Evolutionary conservation across 2,888 invertebrate genomes (phyloP).

Genomic region (Siphlonurus alternatus): DNA sequence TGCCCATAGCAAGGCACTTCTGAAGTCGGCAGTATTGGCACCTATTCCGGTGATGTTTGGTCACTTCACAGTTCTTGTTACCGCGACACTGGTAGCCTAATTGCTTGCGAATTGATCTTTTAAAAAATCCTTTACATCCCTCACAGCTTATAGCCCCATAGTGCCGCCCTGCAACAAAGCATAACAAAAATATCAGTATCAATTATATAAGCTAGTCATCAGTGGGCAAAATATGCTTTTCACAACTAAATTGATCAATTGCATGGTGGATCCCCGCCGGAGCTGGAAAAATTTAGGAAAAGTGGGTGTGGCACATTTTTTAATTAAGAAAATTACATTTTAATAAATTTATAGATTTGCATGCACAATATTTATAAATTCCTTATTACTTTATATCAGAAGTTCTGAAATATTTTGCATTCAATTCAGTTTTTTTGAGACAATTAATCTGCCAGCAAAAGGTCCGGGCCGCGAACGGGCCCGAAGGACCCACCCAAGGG

Average conservation of each 20-base stretch:
- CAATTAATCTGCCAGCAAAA: too few species aligned
- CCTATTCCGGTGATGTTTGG: constrained; percentile 94
- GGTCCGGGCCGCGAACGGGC: too few species aligned
- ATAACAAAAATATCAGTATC: constrained; percentile 5
- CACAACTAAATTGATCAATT: too few species aligned
- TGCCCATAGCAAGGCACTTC: constrained; percentile 94
- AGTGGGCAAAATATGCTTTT: neutral
- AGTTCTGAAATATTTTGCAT: too few species aligned
- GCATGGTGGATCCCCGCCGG: too few species aligned
- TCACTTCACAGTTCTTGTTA: constrained; percentile 92
- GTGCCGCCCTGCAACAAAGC: constrained; percentile 58
- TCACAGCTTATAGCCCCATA: constrained; percentile 78
- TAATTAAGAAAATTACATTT: too few species aligned
- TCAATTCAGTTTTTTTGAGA: too few species aligned
- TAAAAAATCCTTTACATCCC: constrained; percentile 98
- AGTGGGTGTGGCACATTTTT: too few species aligned
- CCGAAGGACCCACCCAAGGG: too few species aligned
- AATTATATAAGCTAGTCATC: neutral
- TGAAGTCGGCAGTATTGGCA: constrained; percentile 97
- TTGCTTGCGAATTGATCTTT: constrained; percentile 91
- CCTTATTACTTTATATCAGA: too few species aligned
- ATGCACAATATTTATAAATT: too few species aligned
- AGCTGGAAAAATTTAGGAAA: neutral
- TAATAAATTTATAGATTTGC: too few species aligned
- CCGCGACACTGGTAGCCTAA: constrained; percentile 94